These are phyloP conservation scores for Brachionus sp. DNA, from an alignment of 1,140 invertebrate species.

Conservation along the genomic window DNA sequence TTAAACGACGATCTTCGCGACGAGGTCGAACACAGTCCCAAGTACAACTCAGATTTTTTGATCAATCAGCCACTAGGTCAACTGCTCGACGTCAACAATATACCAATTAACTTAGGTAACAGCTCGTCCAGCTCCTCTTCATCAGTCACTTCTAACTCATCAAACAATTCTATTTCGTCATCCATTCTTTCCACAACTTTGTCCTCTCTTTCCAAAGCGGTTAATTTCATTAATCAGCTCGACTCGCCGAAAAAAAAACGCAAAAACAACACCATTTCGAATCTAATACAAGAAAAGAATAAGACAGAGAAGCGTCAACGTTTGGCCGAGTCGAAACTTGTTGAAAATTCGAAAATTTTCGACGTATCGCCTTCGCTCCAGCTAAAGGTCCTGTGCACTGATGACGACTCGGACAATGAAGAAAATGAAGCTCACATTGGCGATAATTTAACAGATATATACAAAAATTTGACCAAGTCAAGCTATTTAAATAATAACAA, in stretches of 20 bases:
- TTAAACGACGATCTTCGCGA: not conserved
- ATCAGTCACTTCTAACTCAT: not conserved
- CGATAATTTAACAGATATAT: slow-evolving; percentile 26
- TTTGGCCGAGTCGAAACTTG: not conserved
- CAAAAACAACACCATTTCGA: slow-evolving; percentile 14
- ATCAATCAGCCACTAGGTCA: not conserved
- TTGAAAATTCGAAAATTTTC: not conserved
- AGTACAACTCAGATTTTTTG: not conserved
- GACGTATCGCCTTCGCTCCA: not conserved
- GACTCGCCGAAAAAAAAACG: slow-evolving; percentile 29
- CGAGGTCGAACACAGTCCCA: not conserved
- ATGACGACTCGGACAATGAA: slow-evolving; percentile 18
- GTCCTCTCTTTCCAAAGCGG: slow-evolving; percentile 15
- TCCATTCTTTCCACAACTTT: slow-evolving; percentile 23
- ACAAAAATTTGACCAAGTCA: slow-evolving; percentile 31
- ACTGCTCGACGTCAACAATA: slow-evolving; percentile 1
- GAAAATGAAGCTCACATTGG: not conserved
- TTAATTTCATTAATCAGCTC: slow-evolving; percentile 24
- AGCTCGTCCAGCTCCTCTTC: not conserved
- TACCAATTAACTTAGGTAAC: slow-evolving; percentile 25
- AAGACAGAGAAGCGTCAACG: slow-evolving; percentile 10
- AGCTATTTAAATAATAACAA: slow-evolving; percentile 24
- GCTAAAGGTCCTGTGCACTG: slow-evolving; percentile 13
- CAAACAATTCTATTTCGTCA: not conserved
- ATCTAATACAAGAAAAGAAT: not conserved